Base-by-base conservation (phyloP, 2,888 invertebrate genomes). In the Drosophila nr. perissopoda region DNA sequence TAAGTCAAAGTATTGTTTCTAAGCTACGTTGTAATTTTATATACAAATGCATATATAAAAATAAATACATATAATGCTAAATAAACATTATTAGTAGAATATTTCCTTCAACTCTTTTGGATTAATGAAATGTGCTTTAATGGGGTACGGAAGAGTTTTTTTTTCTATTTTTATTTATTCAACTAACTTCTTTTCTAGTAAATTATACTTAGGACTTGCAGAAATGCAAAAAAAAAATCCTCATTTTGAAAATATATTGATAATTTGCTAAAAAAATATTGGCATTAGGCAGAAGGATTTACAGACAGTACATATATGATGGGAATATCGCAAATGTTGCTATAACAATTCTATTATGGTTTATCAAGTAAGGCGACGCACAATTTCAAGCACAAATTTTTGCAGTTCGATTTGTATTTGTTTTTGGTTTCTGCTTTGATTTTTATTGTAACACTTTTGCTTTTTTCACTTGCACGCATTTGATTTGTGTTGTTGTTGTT, bases 401-500 rank as follows among this genome's bases (percentile, higher is more conserved):
- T 70, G 29, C 59, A 62, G 70, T 79, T 81, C 79, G 58, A 70
- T 69, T 65, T 70, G 46, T 67, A 66, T 57, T 63, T 51, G 63
- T 49, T 60, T 57, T 54, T 10, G 34, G 34, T 48, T 48, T 52
- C 62, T 54, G 31, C 25, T 25, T 67, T 78, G 40, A 60, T 76
- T 46, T 67, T 51, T 57, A 72, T 76, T 62, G 71, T 74, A 81
- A 81, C 83, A 83, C 83, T 85, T 89, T 85, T 85, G 82, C 65
- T 87, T 85, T 87, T 87, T 81, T 75, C 74, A 79, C 71, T 72
- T 78, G 86, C 80, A 84, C 89, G 80, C 81, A 58, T 62, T 62
- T 74, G 57, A 46, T 65, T 73, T 70, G 40, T 57, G 64, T 66
- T 75, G 65, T 65, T 67, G 52, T 51, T 69, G 60, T 58, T 71